A percentile compares a stretch with the other conserved stretches of the same genome.
These are phyloP conservation scores for Ypsolopha sequella DNA, from an alignment of 2,888 invertebrate species.

Conservation along the genomic window DNA sequence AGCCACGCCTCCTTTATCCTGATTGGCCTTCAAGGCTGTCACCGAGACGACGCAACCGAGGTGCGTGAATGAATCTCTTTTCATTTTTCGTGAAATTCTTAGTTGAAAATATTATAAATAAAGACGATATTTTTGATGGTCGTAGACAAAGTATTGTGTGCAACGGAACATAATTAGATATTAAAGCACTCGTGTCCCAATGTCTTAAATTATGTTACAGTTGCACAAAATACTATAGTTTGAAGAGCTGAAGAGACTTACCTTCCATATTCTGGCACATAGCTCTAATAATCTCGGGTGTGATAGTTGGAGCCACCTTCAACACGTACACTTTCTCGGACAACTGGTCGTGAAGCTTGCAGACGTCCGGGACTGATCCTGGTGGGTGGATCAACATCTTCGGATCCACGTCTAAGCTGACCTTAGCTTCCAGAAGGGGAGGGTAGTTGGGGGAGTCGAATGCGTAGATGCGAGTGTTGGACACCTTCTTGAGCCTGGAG, in stretches of 20 bases:
- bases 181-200: no score
- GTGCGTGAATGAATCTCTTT: no score
- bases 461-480: slow-evolving; percentile 81
- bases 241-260: slow-evolving; percentile 15
- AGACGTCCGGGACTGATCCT: slow-evolving; percentile 65
- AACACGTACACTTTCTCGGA: slow-evolving; percentile 88
- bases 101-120: no score
- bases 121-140: no score
- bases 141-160: no score
- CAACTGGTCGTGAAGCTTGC: slow-evolving; percentile 79
- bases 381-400: slow-evolving; percentile 51
- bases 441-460: slow-evolving; percentile 90
- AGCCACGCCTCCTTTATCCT: no score
- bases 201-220: no score
- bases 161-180: no score
- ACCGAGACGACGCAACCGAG: no score
- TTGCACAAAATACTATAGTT: not conserved
- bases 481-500: slow-evolving; percentile 80
- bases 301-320: slow-evolving; percentile 92
- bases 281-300: slow-evolving; percentile 78
- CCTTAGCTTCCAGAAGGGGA: slow-evolving; percentile 76
- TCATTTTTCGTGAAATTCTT: no score
- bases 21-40: no score
- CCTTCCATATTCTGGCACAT: slow-evolving; percentile 79
- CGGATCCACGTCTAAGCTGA: slow-evolving; percentile 80